These are phyloP conservation scores for Marmota flaviventris DNA, from an alignment of 2,113 vertebrate species.

Conservation along the genomic window DNA sequence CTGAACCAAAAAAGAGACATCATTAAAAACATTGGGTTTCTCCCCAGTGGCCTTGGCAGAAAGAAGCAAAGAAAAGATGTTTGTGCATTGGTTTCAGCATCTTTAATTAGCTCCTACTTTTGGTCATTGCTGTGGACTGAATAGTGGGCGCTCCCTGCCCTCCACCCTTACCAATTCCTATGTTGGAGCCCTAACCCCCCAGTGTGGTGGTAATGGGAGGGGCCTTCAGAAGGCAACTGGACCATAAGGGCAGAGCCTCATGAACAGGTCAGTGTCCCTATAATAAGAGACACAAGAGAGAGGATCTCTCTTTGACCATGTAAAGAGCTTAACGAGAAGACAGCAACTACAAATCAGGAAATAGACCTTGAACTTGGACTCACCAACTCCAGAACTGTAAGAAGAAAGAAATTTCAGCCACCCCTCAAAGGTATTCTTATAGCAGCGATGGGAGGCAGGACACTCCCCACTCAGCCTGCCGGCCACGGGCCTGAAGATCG, in stretches of 20 bases:
- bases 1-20: conserved; percentile 71
- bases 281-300: background rate
- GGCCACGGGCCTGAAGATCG: background rate
- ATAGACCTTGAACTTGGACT: background rate
- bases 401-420: background rate
- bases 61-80: conserved; percentile 39
- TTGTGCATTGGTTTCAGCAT: conserved; percentile 1
- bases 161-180: background rate
- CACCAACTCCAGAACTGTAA: background rate
- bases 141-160: background rate
- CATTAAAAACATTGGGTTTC: conserved; percentile 62
- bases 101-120: background rate
- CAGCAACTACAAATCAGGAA: background rate
- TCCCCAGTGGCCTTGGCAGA: conserved; percentile 61
- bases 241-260: background rate
- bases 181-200: background rate
- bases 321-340: background rate
- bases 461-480: background rate
- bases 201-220: background rate
- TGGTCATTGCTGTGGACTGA: background rate
- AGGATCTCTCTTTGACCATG: background rate
- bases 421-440: background rate
- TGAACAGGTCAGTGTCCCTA: background rate
- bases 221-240: background rate
- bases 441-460: background rate